These are phyloP conservation scores for Archips xylosteana DNA, from an alignment of 2,888 invertebrate species.

Conservation along the genomic window DNA sequence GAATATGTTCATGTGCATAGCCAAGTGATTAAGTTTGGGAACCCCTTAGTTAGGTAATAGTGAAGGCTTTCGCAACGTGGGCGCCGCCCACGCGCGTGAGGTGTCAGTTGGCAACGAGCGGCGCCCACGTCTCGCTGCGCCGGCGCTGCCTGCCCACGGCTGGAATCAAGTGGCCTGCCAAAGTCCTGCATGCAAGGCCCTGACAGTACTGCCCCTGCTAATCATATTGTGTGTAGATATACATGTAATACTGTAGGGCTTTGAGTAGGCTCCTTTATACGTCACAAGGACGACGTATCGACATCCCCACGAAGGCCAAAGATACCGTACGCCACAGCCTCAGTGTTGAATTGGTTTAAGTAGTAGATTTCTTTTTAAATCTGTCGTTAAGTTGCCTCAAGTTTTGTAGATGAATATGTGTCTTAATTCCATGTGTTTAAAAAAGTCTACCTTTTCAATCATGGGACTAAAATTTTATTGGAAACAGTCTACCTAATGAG, in stretches of 20 bases:
- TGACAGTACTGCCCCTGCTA: too few species aligned
- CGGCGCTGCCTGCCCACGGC: not conserved
- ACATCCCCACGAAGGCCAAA: not conserved
- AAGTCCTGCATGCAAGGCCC: too few species aligned
- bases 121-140: conserved; percentile 28
- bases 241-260: too few species aligned
- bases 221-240: too few species aligned
- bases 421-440: too few species aligned
- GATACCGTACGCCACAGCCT: not conserved
- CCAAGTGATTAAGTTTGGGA: not conserved
- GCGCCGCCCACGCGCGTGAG: conserved; percentile 69
- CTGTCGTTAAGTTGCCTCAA: too few species aligned
- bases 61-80: conserved; percentile 65
- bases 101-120: conserved; percentile 59
- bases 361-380: too few species aligned
- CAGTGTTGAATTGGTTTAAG: too few species aligned
- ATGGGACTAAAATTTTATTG: not conserved
- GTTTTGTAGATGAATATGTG: too few species aligned
- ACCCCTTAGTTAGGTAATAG: conserved; percentile 58
- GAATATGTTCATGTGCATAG: not conserved
- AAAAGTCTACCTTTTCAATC: too few species aligned
- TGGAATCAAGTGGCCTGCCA: not conserved
- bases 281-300: conserved; percentile 26
- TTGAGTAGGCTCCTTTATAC: not conserved
- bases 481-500: not conserved